Percentiles rank a stretch among this genome's conserved stretches.
phyloP scores from a whole-genome alignment of 2,113 vertebrate genomes.

The Ovis aries region ARS-UI_Ramb_v3.0 NC_056056.1:90610501-90611000 shows the following conservation, averaged over 20 bases:
- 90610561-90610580: neutral
- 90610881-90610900: neutral
- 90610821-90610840: neutral
- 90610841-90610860: neutral
- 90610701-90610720: slow-evolving; percentile 87
- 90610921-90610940: neutral
- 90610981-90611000: neutral
- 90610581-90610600: slow-evolving; percentile 23
- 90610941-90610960: neutral
- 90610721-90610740: neutral
- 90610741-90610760: neutral
- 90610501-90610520: neutral
- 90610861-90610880: neutral
- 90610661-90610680: slow-evolving; percentile 89
- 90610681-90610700: slow-evolving; percentile 92
- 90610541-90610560: neutral
- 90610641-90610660: slow-evolving; percentile 82
- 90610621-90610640: slow-evolving; percentile 86
- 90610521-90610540: neutral
- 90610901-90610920: neutral
- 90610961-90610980: neutral
- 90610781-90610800: neutral
- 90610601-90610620: slow-evolving; percentile 39
- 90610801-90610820: neutral
- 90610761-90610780: neutral